These are phyloP conservation scores for Bombus vancouverensis DNA, from an alignment of 1,140 invertebrate genomes.

Conservation along the genomic window DNA sequence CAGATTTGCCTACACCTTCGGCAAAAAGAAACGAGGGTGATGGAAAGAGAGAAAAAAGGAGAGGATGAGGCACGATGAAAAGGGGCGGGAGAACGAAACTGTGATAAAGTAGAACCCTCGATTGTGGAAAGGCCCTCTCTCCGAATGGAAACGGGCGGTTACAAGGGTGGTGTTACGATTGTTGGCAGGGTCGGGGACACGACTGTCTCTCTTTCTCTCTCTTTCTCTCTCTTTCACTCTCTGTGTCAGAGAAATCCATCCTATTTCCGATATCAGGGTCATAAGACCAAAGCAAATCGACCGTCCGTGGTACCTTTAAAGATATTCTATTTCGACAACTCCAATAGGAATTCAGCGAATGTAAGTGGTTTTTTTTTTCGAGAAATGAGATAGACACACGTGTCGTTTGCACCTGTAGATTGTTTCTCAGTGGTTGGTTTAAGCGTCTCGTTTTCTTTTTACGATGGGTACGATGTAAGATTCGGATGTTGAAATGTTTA, in stretches of 20 bases:
- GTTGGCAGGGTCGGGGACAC: constrained; percentile 53
- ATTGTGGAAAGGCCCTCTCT: constrained; percentile 48
- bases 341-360: background rate
- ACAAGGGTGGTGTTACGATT: constrained; percentile 54
- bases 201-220: constrained; percentile 10
- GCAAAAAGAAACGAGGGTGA: background rate
- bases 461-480: background rate
- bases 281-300: constrained; percentile 39
- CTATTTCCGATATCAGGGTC: constrained; percentile 48
- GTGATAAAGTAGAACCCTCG: constrained; percentile 52
- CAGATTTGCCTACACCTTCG: constrained; percentile 32
- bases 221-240: too few species aligned
- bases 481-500: too few species aligned
- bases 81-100: constrained; percentile 39
- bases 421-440: background rate
- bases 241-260: constrained; percentile 43
- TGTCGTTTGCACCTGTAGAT: background rate
- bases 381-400: too few species aligned
- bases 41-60: background rate
- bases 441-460: background rate
- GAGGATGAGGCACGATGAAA: constrained; percentile 19
- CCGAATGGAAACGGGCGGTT: constrained; percentile 30
- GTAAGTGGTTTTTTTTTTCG: background rate
- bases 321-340: background rate
- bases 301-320: constrained; percentile 14